Evolutionary conservation across 2,113 vertebrate species (phyloP).

Genomic region (Charina bottae): DNA sequence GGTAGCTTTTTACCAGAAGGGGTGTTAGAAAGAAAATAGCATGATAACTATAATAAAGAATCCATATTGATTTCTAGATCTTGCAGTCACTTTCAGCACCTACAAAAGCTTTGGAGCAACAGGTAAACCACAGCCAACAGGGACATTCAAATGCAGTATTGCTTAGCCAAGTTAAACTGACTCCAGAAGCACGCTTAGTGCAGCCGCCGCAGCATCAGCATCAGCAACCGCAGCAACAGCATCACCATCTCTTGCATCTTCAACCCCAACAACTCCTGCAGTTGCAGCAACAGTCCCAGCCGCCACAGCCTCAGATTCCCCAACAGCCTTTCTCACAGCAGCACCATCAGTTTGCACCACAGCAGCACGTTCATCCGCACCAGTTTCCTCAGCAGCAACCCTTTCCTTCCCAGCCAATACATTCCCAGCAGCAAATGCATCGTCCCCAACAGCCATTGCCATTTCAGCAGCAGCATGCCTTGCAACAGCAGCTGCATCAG

Average conservation of each 20-base stretch:
- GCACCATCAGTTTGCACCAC: slow-evolving; percentile 76
- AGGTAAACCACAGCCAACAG: slow-evolving; percentile 82
- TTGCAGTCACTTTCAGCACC: slow-evolving; percentile 89
- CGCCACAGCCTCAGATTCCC: slow-evolving; percentile 75
- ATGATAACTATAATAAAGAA: slow-evolving; percentile 11
- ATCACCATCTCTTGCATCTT: slow-evolving; percentile 79
- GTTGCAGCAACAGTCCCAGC: slow-evolving; percentile 72
- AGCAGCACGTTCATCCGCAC: slow-evolving; percentile 71
- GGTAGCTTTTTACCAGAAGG: background rate
- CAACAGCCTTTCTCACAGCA: slow-evolving; percentile 74
- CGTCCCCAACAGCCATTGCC: slow-evolving; percentile 79
- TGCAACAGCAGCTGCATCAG: slow-evolving; percentile 72
- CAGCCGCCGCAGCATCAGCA: slow-evolving; percentile 76
- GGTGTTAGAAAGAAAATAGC: background rate
- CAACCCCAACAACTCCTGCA: slow-evolving; percentile 76
- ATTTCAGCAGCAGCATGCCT: slow-evolving; percentile 62
- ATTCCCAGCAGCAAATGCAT: slow-evolving; percentile 72
- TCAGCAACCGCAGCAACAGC: slow-evolving; percentile 70
- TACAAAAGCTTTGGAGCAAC: slow-evolving; percentile 87
- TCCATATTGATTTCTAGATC: slow-evolving; percentile 79
- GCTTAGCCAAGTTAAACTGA: slow-evolving; percentile 76
- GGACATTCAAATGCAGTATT: slow-evolving; percentile 78
- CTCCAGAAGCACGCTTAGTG: slow-evolving; percentile 81
- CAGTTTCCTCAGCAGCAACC: slow-evolving; percentile 75
- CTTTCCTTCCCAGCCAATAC: slow-evolving; percentile 77